Conservation (phyloP, 2,113 vertebrate genomes). For the Trichechus manatus region DNA sequence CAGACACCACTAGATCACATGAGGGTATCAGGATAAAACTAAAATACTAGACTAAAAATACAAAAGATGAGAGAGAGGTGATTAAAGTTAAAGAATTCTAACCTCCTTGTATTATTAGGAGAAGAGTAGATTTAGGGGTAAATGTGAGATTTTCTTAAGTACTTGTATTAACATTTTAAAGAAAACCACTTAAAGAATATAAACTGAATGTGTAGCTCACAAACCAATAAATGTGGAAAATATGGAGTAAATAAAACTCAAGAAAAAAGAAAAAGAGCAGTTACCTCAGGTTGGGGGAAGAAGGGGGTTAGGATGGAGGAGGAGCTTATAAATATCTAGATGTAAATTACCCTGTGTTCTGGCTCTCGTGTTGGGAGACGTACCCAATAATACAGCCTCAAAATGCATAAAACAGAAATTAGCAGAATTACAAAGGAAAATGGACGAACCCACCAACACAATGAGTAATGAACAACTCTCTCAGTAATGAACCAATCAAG, state of each 20-base stretch:
- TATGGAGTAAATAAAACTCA: neutral
- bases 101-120: neutral
- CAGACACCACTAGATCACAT: too few species aligned
- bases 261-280: neutral
- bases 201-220: neutral
- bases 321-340: neutral
- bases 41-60: neutral
- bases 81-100: neutral
- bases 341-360: neutral
- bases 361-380: neutral
- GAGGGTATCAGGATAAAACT: neutral
- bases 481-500: neutral
- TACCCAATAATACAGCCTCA: neutral
- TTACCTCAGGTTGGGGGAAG: neutral
- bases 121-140: too few species aligned
- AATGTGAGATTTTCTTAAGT: neutral
- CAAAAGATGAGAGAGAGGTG: neutral
- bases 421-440: neutral
- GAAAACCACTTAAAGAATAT: neutral
- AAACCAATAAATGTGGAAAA: neutral
- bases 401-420: neutral
- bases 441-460: neutral
- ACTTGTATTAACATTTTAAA: neutral
- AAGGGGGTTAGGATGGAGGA: neutral
- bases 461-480: neutral